Evolutionary conservation across 2,797 vertebrate species (phyloP), one percentile per base, ranked within the genome.

Genomic region (Oophaga sylvatica): DNA sequence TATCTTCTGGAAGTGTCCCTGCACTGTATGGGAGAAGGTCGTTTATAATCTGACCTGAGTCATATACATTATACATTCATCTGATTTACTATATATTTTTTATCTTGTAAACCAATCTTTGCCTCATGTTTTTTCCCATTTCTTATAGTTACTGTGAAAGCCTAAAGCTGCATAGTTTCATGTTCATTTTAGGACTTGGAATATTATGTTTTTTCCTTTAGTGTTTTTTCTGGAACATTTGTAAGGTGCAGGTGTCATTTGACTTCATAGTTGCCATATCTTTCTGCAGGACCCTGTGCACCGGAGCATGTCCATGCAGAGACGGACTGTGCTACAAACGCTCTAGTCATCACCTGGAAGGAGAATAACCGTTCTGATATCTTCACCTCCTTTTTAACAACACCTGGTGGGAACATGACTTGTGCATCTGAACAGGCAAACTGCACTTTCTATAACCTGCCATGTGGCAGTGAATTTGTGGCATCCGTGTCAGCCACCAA

Each of bases 201-300:
- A 67, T 26, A 7, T 63, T 63, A 22, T 22, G 62, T 63, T n/a
- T 67, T 68, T 68, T 68, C 29, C 67, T 68, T 29, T 31, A 6
- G 5, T 5, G 4, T 31, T 26, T 68, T 29, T 26, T 68, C 3
- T 13, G 15, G 26, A 26, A 29, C 26, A 3, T 13, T 68, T 29
- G 1, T 15, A 67, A 9, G n/a, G 22, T 26, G 8, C 22, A 26
- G n/a, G n/a, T 67, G 67, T 68, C 13, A 31, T 29, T 31, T 16
- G 17, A 35, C 16, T 19, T 71, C 19, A 20, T 75, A 48, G 12
- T n/a, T 22, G 12, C 3, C 78, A 3, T 59, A 8, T 68, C 57
- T 31, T 13, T 70, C 29, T 76, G 16, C 71, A 89, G 87, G 79
- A 15, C 87, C 87, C 22, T 89, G 87, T 78, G 79, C 79, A 53